Evolutionary conservation across 2,797 vertebrate species (phyloP).

Genomic region (Cirrhinus mrigala): DNA sequence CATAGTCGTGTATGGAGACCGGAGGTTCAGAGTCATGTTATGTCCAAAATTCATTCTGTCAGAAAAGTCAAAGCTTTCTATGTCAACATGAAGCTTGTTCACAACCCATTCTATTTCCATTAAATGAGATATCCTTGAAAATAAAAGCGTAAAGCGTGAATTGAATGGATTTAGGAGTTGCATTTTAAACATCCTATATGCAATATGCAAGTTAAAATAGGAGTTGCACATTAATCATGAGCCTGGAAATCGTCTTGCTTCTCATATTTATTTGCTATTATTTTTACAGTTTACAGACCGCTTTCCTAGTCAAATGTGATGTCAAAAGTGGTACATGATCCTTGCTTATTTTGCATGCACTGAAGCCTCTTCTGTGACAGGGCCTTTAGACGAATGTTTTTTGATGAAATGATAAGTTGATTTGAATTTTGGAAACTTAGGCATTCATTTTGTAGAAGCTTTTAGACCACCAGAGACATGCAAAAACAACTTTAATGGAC

Average conservation of each 20-base stretch:
- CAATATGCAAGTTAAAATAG: neutral
- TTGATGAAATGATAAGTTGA: too few relatives aligned
- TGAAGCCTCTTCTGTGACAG: too few relatives aligned
- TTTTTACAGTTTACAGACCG: neutral
- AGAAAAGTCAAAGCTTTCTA: neutral
- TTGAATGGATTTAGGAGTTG: neutral
- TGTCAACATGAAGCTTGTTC: neutral
- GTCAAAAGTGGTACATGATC: too few relatives aligned
- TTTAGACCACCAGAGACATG: too few relatives aligned
- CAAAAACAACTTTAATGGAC: too few relatives aligned
- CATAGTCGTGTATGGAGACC: neutral
- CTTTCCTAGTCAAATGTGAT: neutral
- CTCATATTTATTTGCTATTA: neutral
- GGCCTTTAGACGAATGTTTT: too few relatives aligned
- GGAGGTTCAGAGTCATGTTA: constrained; percentile 14
- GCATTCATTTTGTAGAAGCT: too few relatives aligned
- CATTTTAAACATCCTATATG: too few relatives aligned
- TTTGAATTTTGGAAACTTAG: too few relatives aligned
- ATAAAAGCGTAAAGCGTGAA: neutral
- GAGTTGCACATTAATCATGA: neutral
- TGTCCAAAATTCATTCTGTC: constrained; percentile 36
- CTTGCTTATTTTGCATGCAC: too few relatives aligned
- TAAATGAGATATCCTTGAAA: neutral
- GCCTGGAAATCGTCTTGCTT: neutral
- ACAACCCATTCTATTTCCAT: neutral